Conservation (phyloP, 2,888 invertebrate species). For the Luffia ferchaultella region DNA sequence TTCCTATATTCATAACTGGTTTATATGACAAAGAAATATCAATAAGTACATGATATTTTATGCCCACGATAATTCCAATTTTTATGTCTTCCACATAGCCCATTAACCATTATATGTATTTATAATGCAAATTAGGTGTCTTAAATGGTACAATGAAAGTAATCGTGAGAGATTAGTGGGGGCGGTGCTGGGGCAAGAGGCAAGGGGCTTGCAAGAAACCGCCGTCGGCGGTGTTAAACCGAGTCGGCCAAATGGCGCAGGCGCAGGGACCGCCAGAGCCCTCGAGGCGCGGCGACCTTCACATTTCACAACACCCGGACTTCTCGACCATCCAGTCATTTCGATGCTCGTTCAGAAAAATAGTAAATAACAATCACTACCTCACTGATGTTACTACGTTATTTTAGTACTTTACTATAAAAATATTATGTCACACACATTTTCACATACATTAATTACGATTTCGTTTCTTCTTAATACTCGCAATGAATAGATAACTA, state of each 20-base stretch:
- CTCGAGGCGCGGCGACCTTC: slow-evolving; percentile 48
- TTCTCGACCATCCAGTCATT: slow-evolving; percentile 52
- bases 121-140: neutral
- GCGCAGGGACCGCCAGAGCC: slow-evolving; percentile 34
- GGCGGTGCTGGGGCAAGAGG: neutral
- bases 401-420: no score
- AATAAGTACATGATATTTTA: neutral
- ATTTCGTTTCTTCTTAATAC: no score
- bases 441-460: no score
- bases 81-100: no score
- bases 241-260: slow-evolving; percentile 50
- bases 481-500: no score
- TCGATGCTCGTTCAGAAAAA: neutral
- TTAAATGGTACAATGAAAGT: neutral
- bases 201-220: neutral
- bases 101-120: no score
- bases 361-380: slow-evolving; percentile 4
- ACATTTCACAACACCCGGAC: slow-evolving; percentile 63
- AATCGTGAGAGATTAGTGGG: neutral
- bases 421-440: no score
- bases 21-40: neutral
- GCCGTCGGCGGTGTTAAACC: slow-evolving; percentile 13
- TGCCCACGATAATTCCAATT: no score
- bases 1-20: neutral
- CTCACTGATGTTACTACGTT: no score